Conservation (phyloP, 2,888 invertebrate genomes). For the Dryococelus australis region DNA sequence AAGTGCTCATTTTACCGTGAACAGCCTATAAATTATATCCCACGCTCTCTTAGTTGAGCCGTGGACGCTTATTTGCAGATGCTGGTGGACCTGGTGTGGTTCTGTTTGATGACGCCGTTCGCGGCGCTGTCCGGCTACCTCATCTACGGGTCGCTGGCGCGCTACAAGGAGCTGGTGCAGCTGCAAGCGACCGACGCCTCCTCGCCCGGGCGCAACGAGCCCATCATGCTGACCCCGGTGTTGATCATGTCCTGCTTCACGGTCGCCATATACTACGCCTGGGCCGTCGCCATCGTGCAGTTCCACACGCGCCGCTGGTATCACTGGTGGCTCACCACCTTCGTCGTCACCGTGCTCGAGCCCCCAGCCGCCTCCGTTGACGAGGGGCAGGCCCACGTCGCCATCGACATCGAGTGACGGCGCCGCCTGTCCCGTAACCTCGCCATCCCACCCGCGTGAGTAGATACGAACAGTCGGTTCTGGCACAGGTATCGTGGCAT, state of each 20-base stretch:
- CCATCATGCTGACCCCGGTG: background rate
- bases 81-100: slow-evolving; percentile 25
- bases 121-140: slow-evolving; percentile 8
- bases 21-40: too few relatives aligned
- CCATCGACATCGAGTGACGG: too few relatives aligned
- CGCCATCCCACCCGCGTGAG: too few relatives aligned
- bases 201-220: background rate
- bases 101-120: slow-evolving; percentile 23
- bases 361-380: background rate
- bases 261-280: slow-evolving; percentile 12
- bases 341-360: background rate
- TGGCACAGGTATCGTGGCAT: too few relatives aligned
- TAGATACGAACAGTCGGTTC: too few relatives aligned
- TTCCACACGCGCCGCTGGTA: slow-evolving; percentile 19
- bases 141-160: background rate
- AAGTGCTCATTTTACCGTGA: too few relatives aligned
- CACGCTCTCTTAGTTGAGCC: too few relatives aligned
- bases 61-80: background rate
- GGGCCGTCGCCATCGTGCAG: slow-evolving; percentile 13
- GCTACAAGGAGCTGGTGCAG: background rate
- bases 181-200: background rate
- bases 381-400: too few relatives aligned
- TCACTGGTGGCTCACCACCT: slow-evolving; percentile 24
- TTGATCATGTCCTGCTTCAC: slow-evolving; percentile 11
- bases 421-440: too few relatives aligned